Base-by-base conservation (phyloP, 2,888 invertebrate species). In the Camptogramma bilineatum region DNA sequence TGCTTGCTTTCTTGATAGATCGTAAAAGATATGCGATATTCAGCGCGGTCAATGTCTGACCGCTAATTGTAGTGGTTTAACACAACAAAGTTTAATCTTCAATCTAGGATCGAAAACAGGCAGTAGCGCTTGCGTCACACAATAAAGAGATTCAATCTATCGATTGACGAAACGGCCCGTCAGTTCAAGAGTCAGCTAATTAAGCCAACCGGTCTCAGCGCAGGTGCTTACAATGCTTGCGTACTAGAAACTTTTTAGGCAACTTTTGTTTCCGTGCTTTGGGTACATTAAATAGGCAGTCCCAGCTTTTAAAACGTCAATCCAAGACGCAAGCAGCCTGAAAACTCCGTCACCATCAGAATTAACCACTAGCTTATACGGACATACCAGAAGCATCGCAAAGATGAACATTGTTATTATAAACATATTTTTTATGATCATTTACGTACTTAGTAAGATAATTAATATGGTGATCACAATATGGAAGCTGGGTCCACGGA, bases 161-260 rank as follows among this genome's bases (percentile, higher is more conserved):
- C 60, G 59, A 59, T 48, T 66, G 69, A 57, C 64, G 66, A 60
- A 67, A 66, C 47, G 16, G 55, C 28, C 57, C 62, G 67, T 62
- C 68, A 66, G 68, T 67, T 70, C 67, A 69, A 70, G 60, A 66
- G 69, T 62, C 63, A 54, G 48, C 62, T 70, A 69, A 69, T 70
- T 69, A 72, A 62, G 51, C 48, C n/a, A 39, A 65, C 64, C 62
- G 68, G 68, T 68, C 48, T 50, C 17, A 10, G 46, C 17, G 47
- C 64, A 67, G 61, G 67, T 61, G 61, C 58, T 64, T 55, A 24
- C 4, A 13, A 8, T 17, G 44, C 16, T 44, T 8, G 2, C 17
- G 8, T 8, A 44, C 44, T 16, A 17, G 44, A 16, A 16, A 44
- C 44, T 44, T 44, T 28, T 42, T 7, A 44, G 44, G 17, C 16